Evolutionary conservation across 2,888 invertebrate species (phyloP).

Genomic region (Mimachlamys varia): DNA sequence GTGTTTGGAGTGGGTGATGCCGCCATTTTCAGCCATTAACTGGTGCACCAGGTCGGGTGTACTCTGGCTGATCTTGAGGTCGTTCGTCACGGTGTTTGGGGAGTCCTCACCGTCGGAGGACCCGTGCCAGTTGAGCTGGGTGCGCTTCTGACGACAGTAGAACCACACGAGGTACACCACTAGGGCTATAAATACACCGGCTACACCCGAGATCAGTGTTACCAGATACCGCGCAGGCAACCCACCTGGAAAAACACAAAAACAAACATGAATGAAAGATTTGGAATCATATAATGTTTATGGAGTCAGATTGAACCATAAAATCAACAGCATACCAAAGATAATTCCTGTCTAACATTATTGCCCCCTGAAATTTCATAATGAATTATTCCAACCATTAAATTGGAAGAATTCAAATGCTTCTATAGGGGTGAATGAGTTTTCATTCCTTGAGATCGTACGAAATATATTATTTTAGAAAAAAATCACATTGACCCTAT

Average conservation of each 20-base stretch:
- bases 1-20: constrained; percentile 51
- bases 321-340: too few species aligned
- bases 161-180: constrained; percentile 65
- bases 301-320: too few species aligned
- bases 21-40: constrained; percentile 50
- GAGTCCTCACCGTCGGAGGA: constrained; percentile 55
- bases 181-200: constrained; percentile 60
- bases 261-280: background rate
- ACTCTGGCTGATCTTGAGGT: constrained; percentile 77
- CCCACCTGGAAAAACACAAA: constrained; percentile 40
- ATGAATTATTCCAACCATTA: too few species aligned
- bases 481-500: too few species aligned
- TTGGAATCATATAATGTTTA: background rate
- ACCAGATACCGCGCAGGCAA: constrained; percentile 65
- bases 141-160: constrained; percentile 59
- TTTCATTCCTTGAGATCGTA: too few species aligned
- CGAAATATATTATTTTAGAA: too few species aligned
- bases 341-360: too few species aligned
- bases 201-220: constrained; percentile 57
- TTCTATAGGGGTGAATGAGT: too few species aligned
- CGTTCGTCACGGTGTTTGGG: constrained; percentile 59
- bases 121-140: constrained; percentile 54
- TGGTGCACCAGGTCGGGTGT: constrained; percentile 74
- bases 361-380: too few species aligned
- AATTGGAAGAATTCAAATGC: too few species aligned